Percentiles rank a stretch among this genome's conserved stretches.
phyloP scores from a whole-genome alignment of 2,888 invertebrate species.

The Steromphala cineraria region DNA sequence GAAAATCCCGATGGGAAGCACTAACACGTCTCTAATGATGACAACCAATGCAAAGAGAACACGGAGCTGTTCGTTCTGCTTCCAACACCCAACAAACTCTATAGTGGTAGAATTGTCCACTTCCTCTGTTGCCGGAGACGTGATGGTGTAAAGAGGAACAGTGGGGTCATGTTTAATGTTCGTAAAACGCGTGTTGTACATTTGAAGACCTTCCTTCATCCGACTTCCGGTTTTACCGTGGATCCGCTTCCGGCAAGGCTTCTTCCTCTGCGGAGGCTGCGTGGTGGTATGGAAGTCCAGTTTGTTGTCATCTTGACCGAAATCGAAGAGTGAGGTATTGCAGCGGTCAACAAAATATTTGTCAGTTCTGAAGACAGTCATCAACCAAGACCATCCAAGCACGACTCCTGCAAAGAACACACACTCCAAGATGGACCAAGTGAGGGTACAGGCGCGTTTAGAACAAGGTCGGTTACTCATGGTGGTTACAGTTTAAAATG shows the following conservation, averaged over 20 bases:
- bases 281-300: slow-evolving; percentile 42
- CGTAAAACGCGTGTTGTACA: neutral
- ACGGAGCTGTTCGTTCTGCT: slow-evolving; percentile 45
- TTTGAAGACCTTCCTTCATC: neutral
- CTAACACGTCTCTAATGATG: slow-evolving; percentile 49
- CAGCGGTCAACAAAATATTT: slow-evolving; percentile 54
- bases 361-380: slow-evolving; percentile 51
- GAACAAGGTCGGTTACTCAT: slow-evolving; percentile 40
- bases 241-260: neutral
- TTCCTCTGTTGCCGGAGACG: slow-evolving; percentile 16
- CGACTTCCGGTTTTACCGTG: neutral
- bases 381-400: slow-evolving; percentile 64
- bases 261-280: neutral
- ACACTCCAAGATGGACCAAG: slow-evolving; percentile 62
- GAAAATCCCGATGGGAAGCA: slow-evolving; percentile 56
- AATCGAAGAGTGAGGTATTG: slow-evolving; percentile 32
- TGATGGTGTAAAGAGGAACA: neutral
- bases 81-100: slow-evolving; percentile 35
- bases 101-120: neutral
- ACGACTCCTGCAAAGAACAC: slow-evolving; percentile 60
- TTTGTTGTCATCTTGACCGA: neutral
- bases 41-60: slow-evolving; percentile 47
- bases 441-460: slow-evolving; percentile 48
- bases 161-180: neutral
- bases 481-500: no score